A percentile compares a stretch with the other conserved stretches of the same genome.
Conservation (phyloP, 2,797 vertebrate species). For the Pangasius larnaudii region DNA sequence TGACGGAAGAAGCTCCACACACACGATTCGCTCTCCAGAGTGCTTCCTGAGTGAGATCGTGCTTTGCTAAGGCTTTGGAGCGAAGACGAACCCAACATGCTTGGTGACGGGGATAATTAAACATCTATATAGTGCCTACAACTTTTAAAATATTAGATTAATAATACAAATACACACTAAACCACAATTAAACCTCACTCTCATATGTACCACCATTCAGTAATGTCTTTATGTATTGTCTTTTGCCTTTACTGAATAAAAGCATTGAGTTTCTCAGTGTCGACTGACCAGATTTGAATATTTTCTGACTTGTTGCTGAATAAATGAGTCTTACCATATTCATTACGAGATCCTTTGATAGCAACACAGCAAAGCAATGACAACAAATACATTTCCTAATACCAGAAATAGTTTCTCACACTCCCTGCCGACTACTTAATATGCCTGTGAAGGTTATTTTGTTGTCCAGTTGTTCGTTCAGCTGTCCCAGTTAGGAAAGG, state of each 20-base stretch:
- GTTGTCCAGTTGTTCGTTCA: conserved; percentile 49
- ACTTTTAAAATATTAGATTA: conserved; percentile 37
- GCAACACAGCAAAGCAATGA: conserved; percentile 6
- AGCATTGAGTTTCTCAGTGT: neutral
- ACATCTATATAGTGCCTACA: conserved; percentile 43
- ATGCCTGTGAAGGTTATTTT: conserved; percentile 25
- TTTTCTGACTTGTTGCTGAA: neutral
- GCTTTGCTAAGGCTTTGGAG: conserved; percentile 47
- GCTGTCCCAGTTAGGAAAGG: conserved; percentile 37
- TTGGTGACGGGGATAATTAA: conserved; percentile 54
- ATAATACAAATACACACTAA: neutral
- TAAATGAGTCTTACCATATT: neutral
- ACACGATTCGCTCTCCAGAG: conserved; percentile 58
- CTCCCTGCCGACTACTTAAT: conserved; percentile 32
- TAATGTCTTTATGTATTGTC: neutral
- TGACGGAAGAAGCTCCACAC: conserved; percentile 57
- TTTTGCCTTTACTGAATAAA: neutral
- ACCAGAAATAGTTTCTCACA: conserved; percentile 35
- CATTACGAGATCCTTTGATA: neutral
- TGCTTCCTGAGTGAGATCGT: conserved; percentile 44
- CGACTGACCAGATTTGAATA: neutral
- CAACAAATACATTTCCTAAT: conserved; percentile 32
- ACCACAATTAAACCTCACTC: no score
- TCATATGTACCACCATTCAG: neutral
- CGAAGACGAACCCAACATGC: conserved; percentile 50